Evolutionary conservation across 2,888 invertebrate genomes (phyloP), one percentile per base, ranked within the genome.

Genomic region (Meloe dianella): DNA sequence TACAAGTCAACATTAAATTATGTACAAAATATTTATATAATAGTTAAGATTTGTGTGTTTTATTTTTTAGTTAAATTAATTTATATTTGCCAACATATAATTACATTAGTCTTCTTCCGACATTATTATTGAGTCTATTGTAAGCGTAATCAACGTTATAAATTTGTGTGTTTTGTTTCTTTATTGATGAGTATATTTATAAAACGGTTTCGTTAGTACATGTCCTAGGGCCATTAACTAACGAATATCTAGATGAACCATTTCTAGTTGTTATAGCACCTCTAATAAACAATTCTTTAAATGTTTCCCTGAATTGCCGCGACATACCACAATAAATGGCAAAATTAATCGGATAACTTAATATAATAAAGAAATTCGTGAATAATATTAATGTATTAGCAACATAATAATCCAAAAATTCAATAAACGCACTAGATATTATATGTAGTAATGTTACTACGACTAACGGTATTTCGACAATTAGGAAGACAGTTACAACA

Each of bases 311-410:
- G 83, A 97, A 97, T 82, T 95, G 95, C 35, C 95, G 86, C 35
- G 95, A 95, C 97, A 97, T 98, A 24, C 96, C 96, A 82, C 96
- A 97, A 80, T 97, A 97, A 73, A 97, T 96, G 68, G 95, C 96
- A 79, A 97, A 97, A 83, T 97, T 96, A 66, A 96, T 92, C 12
- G 96, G 96, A 84, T 96, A 96, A 58, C 94, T 94, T 47, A 95
- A 88, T 66, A 96, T 91, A 68, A 97, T 93, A 81, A 95, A 92
- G 85, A 97, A 95, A 85, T 97, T 97, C 12, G 94, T 94, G 79
- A 95, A 90, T 69, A 93, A 82, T 65, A 94, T 91, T 70, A 93
- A 86, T 24, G 91, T 88, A 79, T 93, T 93, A 17, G 93, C 92
- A 61, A 92, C 89, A 72, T 90, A 86, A 77, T 94, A 94, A 83